These are phyloP conservation scores for Argyrosomus regius DNA, from an alignment of 2,797 vertebrate genomes.

Conservation along the genomic window DNA sequence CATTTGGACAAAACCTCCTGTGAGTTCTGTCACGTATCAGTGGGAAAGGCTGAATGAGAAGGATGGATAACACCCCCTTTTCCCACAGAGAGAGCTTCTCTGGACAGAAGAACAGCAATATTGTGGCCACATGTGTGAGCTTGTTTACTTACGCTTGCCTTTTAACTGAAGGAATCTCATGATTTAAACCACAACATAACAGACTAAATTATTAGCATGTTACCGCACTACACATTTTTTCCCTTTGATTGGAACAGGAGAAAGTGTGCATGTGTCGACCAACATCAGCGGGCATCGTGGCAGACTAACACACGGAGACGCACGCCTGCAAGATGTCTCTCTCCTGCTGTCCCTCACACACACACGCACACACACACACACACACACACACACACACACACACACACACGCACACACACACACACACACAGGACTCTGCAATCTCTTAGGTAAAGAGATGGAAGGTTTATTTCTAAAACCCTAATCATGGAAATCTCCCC, in stretches of 20 bases:
- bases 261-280: slow-evolving; percentile 61
- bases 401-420: slow-evolving; percentile 13
- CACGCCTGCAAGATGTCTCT: slow-evolving; percentile 11
- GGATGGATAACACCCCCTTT: slow-evolving; percentile 57
- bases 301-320: slow-evolving; percentile 35
- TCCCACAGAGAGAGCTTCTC: slow-evolving; percentile 61
- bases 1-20: slow-evolving; percentile 41
- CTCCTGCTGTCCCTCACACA: slow-evolving; percentile 35
- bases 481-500: slow-evolving; percentile 79
- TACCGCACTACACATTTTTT: slow-evolving; percentile 58
- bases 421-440: slow-evolving; percentile 36
- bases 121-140: slow-evolving; percentile 83
- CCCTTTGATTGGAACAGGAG: slow-evolving; percentile 58
- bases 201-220: slow-evolving; percentile 82
- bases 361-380: slow-evolving; percentile 31
- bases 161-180: slow-evolving; percentile 82
- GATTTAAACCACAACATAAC: slow-evolving; percentile 79
- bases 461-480: slow-evolving; percentile 73
- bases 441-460: slow-evolving; percentile 67
- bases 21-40: slow-evolving; percentile 42
- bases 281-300: slow-evolving; percentile 39
- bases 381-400: slow-evolving; percentile 33
- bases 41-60: slow-evolving; percentile 49
- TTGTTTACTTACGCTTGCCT: slow-evolving; percentile 81
- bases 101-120: slow-evolving; percentile 74